Conservation (phyloP, 2,888 invertebrate genomes). For the Candidula unifasciata region DNA sequence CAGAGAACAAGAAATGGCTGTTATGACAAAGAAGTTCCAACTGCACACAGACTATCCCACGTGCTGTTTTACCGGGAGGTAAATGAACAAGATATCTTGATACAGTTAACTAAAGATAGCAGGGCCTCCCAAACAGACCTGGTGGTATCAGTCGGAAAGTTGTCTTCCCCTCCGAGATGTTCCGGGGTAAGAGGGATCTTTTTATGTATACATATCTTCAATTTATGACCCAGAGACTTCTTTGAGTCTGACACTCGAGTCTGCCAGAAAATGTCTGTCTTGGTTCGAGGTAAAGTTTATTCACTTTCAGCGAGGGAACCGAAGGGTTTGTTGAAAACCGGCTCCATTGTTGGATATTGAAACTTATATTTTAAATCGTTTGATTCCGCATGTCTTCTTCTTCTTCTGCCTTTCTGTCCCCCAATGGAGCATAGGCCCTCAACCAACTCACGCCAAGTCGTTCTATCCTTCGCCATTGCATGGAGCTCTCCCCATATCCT, state of each 20-base stretch:
- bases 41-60: background rate
- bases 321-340: background rate
- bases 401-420: too few species aligned
- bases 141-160: background rate
- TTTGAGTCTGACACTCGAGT: constrained; percentile 9
- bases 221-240: background rate
- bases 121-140: background rate
- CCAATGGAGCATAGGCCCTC: too few species aligned
- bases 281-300: background rate
- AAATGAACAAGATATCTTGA: background rate
- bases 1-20: background rate
- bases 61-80: background rate
- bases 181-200: background rate
- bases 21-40: background rate
- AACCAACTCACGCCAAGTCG: too few species aligned
- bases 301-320: too few species aligned
- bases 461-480: too few species aligned
- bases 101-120: constrained; percentile 5
- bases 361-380: too few species aligned
- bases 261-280: background rate
- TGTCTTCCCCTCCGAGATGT: background rate
- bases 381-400: too few species aligned
- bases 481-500: too few species aligned
- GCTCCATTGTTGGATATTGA: too few species aligned
- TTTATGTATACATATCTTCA: constrained; percentile 9